Evolutionary conservation across 2,888 invertebrate genomes (phyloP).

Genomic region (Drymonia ruficornis): DNA sequence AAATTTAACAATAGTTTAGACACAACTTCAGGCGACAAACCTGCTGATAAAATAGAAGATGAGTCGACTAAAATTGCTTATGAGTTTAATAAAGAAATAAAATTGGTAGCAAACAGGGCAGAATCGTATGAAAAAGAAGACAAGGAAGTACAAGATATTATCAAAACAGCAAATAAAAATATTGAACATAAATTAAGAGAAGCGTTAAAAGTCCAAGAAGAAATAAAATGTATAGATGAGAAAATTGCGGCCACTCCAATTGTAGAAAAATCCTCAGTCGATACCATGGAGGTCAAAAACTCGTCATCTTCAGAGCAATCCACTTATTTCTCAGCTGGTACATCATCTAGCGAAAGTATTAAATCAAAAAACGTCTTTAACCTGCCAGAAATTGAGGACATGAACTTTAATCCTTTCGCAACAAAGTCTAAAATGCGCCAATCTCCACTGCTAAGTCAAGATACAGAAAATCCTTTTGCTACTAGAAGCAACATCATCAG

Average conservation of each 20-base stretch:
- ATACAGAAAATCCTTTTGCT: conserved; percentile 39
- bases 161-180: conserved; percentile 4
- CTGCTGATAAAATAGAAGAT: conserved; percentile 6
- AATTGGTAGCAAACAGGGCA: neutral
- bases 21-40: conserved; percentile 16
- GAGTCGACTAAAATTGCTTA: neutral
- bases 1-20: conserved; percentile 32
- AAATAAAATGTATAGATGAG: conserved; percentile 11
- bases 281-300: conserved; percentile 33
- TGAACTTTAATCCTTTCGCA: conserved; percentile 67
- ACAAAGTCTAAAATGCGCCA: conserved; percentile 60
- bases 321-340: conserved; percentile 50
- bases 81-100: neutral
- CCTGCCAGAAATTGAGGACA: conserved; percentile 70
- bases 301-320: conserved; percentile 62
- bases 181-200: conserved; percentile 7
- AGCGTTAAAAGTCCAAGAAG: conserved; percentile 7
- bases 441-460: conserved; percentile 44
- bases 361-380: conserved; percentile 67
- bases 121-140: neutral
- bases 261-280: conserved; percentile 4
- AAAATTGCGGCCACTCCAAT: conserved; percentile 11
- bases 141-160: conserved; percentile 4
- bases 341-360: conserved; percentile 51
- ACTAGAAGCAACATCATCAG: conserved; percentile 36